phyloP scores from a whole-genome alignment of 2,113 vertebrate species.

The Hippocampus mohnikei region DNA sequence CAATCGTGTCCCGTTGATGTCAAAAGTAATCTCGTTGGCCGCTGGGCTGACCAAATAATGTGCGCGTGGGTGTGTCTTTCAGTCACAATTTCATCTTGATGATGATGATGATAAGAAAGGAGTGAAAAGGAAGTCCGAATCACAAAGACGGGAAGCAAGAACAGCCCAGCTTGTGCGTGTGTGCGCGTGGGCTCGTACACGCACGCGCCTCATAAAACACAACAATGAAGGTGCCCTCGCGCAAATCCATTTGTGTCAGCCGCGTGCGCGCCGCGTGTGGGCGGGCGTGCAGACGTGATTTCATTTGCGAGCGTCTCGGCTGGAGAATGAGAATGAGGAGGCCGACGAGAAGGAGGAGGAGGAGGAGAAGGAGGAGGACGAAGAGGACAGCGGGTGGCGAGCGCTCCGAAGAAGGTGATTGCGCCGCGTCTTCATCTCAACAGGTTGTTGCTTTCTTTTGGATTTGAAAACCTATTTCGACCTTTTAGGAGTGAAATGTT shows the following conservation, averaged over 20 bases:
- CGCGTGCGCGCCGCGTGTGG: neutral
- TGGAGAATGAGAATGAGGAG: conserved; percentile 44
- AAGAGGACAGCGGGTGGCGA: conserved; percentile 2
- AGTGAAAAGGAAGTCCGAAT: neutral
- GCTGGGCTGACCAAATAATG: neutral
- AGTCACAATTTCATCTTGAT: neutral
- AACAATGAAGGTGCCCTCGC: conserved; percentile 8
- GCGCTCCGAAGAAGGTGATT: neutral
- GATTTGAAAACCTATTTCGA: neutral
- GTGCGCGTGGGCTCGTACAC: too few relatives aligned
- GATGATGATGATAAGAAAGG: neutral
- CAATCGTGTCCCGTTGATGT: neutral
- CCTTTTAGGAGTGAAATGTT: too few relatives aligned
- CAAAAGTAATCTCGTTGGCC: neutral
- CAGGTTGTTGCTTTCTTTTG: conserved; percentile 14
- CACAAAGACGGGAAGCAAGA: neutral
- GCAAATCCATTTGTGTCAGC: neutral
- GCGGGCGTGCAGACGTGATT: conserved; percentile 46
- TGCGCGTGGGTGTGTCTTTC: neutral
- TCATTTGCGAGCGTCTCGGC: conserved; percentile 36
- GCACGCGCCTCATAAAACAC: neutral
- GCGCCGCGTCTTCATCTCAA: neutral
- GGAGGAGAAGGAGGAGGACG: neutral
- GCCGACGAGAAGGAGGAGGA: neutral
- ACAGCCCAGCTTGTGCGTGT: neutral